Evolutionary conservation across 2,797 vertebrate species (phyloP), one percentile per base, ranked within the genome.

Genomic region (Pangasius larnaudii): DNA sequence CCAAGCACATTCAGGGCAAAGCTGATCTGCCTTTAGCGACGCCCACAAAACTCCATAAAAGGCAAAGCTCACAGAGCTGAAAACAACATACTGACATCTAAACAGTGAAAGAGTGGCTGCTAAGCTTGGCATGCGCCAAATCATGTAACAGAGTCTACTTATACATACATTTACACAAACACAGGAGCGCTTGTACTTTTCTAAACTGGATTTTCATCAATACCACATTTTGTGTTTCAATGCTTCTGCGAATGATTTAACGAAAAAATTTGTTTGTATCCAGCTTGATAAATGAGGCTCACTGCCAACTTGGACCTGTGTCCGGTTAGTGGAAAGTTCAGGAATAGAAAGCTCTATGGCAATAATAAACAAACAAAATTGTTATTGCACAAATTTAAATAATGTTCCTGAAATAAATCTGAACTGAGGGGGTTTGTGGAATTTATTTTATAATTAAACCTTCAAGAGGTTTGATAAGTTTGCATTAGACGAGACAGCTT

Each of bases 361-460:
- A 69, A 84, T 69, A 69, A 63, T 63, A 53, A 69, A 67, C 46
- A 69, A 18, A 30, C 4, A 69, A 33, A 65, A 11, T 30, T 27
- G 27, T 33, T 67, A 67, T 84, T 84, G 46, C 51, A 51, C 80
- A 65, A 3, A 19, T 63, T 63, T 19, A 83, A 65, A 83, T 49
- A 83, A 65, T 10, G 59, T 49, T 18, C 24, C 0, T n/a, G 59
- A 83, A 83, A n/a, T 83, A 83, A 65, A 83, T 83, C 24, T 10
- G 61, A 65, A 49, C 24, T n/a, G 42, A 82, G 81, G 16, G 4
- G 3, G 24, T 19, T 49, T 46, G 42, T 53, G 63, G n/a, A 33
- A 51, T 69, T 69, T 67, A 69, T 84, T 53, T 67, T 33, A 22
- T 51, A 51, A 84, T 51, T 84, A 69, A 61, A 61, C 22, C 58